Evolutionary conservation across 2,888 invertebrate species (phyloP).

Genomic region (Galerucella pusilla): DNA sequence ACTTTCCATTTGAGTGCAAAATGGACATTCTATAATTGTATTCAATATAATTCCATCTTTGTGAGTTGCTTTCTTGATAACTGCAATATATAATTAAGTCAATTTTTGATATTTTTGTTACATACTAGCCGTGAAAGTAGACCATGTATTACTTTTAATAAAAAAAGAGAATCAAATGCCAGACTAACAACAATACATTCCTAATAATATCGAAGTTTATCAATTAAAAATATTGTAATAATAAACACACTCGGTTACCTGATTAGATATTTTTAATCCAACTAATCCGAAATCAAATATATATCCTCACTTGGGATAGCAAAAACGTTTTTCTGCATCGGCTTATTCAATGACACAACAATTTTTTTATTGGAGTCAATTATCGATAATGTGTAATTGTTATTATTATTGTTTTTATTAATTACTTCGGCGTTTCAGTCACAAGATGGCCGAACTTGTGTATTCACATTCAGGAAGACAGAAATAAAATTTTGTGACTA

Average conservation of each 20-base stretch:
- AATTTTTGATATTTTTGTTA: neutral
- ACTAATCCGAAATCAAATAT: neutral
- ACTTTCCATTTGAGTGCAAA: neutral
- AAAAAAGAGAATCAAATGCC: no score
- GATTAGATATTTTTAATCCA: neutral
- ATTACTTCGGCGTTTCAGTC: conserved; percentile 58
- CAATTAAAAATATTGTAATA: neutral
- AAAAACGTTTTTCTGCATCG: neutral
- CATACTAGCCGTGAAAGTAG: neutral
- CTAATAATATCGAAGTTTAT: neutral
- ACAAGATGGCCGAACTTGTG: conserved; percentile 67
- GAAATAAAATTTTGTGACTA: conserved; percentile 34
- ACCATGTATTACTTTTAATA: neutral
- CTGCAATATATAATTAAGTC: neutral
- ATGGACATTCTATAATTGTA: neutral
- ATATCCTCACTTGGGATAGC: neutral
- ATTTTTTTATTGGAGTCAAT: neutral
- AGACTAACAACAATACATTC: neutral
- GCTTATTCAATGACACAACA: neutral
- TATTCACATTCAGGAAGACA: conserved; percentile 57
- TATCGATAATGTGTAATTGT: neutral
- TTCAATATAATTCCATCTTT: neutral
- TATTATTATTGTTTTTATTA: conserved; percentile 12
- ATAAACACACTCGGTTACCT: neutral
- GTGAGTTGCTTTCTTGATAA: neutral